phyloP scores from a whole-genome alignment of 1,140 invertebrate species.

The Zophobas atratus region DNA sequence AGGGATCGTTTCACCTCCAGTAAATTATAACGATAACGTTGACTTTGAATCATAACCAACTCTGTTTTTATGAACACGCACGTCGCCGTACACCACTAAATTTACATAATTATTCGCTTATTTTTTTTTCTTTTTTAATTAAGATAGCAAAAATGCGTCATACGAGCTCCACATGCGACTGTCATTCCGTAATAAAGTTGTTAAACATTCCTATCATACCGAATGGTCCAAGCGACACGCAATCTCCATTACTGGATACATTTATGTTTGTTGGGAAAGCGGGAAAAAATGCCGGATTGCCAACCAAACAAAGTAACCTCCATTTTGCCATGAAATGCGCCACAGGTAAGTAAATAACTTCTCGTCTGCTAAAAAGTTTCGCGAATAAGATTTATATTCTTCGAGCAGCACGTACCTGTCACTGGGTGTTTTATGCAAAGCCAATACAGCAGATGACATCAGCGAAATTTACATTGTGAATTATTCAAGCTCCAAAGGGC shows the following conservation, averaged over 20 bases:
- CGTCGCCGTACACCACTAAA: conserved; percentile 53
- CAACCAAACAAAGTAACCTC: conserved; percentile 38
- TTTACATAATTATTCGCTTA: conserved; percentile 59
- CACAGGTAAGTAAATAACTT: conserved; percentile 42
- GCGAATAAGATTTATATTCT: conserved; percentile 45
- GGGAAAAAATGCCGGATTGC: conserved; percentile 6
- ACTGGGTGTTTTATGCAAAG: conserved; percentile 46
- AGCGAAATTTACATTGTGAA: conserved; percentile 46
- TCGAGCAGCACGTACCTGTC: conserved; percentile 47
- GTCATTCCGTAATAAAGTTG: conserved; percentile 57
- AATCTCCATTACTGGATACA: conserved; percentile 17
- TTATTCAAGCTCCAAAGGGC: conserved; percentile 41
- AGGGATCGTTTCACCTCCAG: conserved; percentile 47
- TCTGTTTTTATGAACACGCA: conserved; percentile 55
- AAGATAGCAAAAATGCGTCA: conserved; percentile 50
- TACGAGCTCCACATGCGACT: conserved; percentile 53
- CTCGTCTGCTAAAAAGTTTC: conserved; percentile 44
- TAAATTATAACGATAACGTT: conserved; percentile 58
- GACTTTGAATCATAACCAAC: conserved; percentile 56
- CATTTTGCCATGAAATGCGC: conserved; percentile 31
- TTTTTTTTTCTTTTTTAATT: conserved; percentile 54
- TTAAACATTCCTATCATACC: conserved; percentile 55
- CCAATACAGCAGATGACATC: conserved; percentile 50
- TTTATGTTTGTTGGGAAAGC: conserved; percentile 19
- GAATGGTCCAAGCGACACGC: conserved; percentile 35